Evolutionary conservation across 2,113 vertebrate genomes (phyloP), one percentile per base, ranked within the genome.

Genomic region (Myotis lucifugus): DNA sequence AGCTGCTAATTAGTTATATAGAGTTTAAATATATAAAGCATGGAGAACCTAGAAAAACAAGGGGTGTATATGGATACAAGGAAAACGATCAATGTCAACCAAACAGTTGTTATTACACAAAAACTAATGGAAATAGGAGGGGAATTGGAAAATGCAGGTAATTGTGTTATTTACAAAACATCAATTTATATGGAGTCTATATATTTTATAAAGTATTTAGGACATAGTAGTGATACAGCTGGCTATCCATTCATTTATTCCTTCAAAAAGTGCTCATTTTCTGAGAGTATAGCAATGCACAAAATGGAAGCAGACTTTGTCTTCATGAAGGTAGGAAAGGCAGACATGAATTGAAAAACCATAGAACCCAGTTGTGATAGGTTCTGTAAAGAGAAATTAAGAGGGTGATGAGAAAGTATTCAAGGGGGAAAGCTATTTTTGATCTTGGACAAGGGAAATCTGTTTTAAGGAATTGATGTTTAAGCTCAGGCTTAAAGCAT

Each of bases 361-460:
- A 27, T 2, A 10, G 59, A 50, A 77, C n/a, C 37, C 87, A 32
- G 17, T 67, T 91, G 21, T 89, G 64, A 87, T 34, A 76, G 27
- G 15, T 61, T 91, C 50, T 56, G 1, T 72, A 34, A 79, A 83
- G n/a, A 69, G 54, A 86, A 94, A 88, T 88, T 17, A 73, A 59
- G 50, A 34, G 7, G 3, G 14, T 14, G 48, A 66, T 61, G 54
- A 83, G 67, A 91, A 85, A 72, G 32, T 76, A 54, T 76, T 74
- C 86, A 40, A 88, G 15, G 21, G 17, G 42, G 54, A 15, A 32
- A 29, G 79, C 27, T 86, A 15, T 66, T 37, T 67, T 84, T 69
- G 83, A 96, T 67, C 37, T 94, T 82, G 34, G 77, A 59, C 19
- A 83, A 93, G 77, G 48, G 25, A 77, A 76, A 93, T 77, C 50